Evolutionary conservation across 2,888 invertebrate species (phyloP), one percentile per base, ranked within the genome.

Genomic region (Timema cristinae): DNA sequence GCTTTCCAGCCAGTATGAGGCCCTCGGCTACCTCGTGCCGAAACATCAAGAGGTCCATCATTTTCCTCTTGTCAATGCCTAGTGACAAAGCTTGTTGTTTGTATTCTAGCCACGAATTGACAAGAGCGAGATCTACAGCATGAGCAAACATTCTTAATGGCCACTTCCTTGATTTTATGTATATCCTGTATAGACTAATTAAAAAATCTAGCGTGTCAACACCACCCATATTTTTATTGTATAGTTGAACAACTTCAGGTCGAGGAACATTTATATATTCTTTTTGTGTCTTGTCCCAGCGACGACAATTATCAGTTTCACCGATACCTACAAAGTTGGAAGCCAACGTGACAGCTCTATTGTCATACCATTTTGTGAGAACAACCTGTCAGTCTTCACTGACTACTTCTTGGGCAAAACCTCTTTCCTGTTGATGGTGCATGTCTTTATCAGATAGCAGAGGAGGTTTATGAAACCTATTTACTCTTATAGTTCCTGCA

Each of bases 201-300:
- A 75, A 50, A 49, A 71, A 70, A 68, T 77, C 77, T 32, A 74
- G 61, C 66, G 73, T 74, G 70, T 77, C 77, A 32, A 77, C 77
- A 56, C 77, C 77, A 32, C 77, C 76, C 77, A 77, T 76, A 16
- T 69, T 70, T 54, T 69, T 69, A 67, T 77, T 78, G 63, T 76
- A 78, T 16, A 69, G 50, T 68, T 72, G 71, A 8, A 77, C 71
- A 32, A 77, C 71, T 66, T 75, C 74, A 50, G 77, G 77, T 32
- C 75, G 50, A 13, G 72, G 59, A 15, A 77, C 71, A 52, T 75
- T 68, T 13, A 72, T 69, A 68, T 75, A 76, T 56, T 56, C 66
- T 69, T 76, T 76, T 49, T 51, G 73, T 66, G 54, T 75, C 76
- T 49, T 67, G 70, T 54, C 74, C 73, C 63, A 63, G 48, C 16